Base-by-base conservation (phyloP, 92 coral and sea anemone species). In the Parazoanthus darwini region DNA sequence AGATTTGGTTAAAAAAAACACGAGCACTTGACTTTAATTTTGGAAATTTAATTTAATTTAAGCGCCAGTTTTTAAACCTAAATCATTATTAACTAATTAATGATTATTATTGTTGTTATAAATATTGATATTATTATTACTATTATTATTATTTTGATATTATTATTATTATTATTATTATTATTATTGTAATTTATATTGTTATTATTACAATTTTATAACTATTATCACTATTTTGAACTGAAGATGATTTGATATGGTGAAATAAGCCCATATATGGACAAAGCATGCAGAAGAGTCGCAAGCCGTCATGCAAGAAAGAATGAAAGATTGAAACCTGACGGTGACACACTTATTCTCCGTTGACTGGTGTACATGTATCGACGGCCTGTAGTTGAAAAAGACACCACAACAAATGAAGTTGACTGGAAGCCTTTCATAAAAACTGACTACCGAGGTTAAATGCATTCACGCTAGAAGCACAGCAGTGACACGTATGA, bases 281-380 rank as follows among this genome's bases (percentile, higher is more conserved):
- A 36, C 37, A 56, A 22, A 29, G 72, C 85, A 80, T 80, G 85
- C 85, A 80, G 2, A 29, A 25, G 26, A 48, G 22, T 74, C 6
- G 63, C 26, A 80, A 54, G 65, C 20, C 85, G 63, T 50, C 85
- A 80, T 80, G 85, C 85, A 80, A 80, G 58, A 56, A 58, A 80
- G 77, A 35, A 8, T 56, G 42, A 56, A 54, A 80, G n/a, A 33
- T 18, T 33, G 50, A 80, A 80, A 80, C 85, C 85, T 80, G 72
- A 13, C 26, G 72, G 35, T 56, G 65, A 80, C 85, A 80, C 71
- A 80, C 50, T 29, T 80, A 80, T 80, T 80, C 85, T 58, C 85
- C 85, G 42, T 80, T 68, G 65, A 80, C 85, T 80, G 26, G 73
- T 35, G 23, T 80, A 51, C 85, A 80, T 29, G 37, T 54, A 73